Base-by-base conservation (phyloP, 1,140 invertebrate genomes). In the Pristionchus pacificus region DNA sequence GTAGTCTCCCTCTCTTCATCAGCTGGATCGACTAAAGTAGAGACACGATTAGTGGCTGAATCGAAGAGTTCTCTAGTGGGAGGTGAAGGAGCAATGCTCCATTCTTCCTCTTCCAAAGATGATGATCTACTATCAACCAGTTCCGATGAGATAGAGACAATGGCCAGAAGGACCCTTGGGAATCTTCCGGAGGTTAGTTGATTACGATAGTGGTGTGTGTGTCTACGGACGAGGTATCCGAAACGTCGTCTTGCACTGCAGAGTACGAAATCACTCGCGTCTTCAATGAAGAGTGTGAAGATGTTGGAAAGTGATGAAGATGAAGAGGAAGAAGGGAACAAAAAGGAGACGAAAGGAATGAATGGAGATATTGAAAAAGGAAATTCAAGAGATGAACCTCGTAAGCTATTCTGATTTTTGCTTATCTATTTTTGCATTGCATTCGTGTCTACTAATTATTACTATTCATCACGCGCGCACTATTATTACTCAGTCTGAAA, bases 1-100 rank as follows among this genome's bases (percentile, higher is more conserved):
- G 75, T 77, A 15, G 76, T 77, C 63, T 77, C 76, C 2, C 65
- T 77, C 10, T 76, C 74, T n/a, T 77, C n/a, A n/a, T n/a, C 76
- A 1, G 69, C 61, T 59, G 75, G 68, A 14, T 66, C 70, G 25
- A 58, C 24, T 28, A 65, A 64, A 27, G 73, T 76, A 14, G 75
- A 68, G 32, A 71, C 62, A 3, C 61, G 65, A 24, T 60, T 72
- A 65, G 71, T 60, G 49, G 74, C 70, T 33, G 58, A 65, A 32
- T 60, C 33, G 30, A 60, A 33, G 30, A 63, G 28, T 73, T 25
- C 60, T 27, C 72, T 55, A 63, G 75, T 30, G 10, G 74, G 57
- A 25, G 69, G 65, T 33, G 77, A 78, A 67, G 77, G 77, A 25
- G 70, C 74, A 19, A 78, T 78, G 72, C 67, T 77, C 19, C 75